Conservation (phyloP, 1,140 invertebrate species). For the Globodera rostochiensis region DNA sequence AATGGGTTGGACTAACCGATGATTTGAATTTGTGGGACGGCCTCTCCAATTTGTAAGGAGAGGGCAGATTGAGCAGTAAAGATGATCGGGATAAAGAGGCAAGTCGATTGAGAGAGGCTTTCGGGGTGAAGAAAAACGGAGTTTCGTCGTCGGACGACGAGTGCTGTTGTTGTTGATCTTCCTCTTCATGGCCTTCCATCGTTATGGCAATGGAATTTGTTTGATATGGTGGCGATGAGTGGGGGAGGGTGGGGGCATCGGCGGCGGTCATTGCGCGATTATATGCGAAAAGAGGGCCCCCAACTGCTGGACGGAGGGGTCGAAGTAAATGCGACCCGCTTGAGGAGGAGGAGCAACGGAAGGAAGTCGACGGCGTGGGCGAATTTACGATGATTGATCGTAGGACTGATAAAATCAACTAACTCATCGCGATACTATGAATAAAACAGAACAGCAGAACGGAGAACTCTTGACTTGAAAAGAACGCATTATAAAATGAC, state of each 20-base stretch:
- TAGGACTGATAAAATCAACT: no score
- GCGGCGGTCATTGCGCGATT: not conserved
- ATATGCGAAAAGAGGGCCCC: not conserved
- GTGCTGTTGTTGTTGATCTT: not conserved
- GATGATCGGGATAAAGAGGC: not conserved
- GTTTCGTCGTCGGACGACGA: not conserved
- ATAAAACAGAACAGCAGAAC: no score
- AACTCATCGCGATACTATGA: no score
- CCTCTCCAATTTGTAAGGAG: not conserved
- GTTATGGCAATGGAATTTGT: not conserved
- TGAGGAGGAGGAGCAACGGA: not conserved
- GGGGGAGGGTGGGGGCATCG: no score
- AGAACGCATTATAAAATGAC: no score
- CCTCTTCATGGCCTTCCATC: not conserved
- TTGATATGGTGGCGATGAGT: not conserved
- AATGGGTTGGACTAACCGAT: not conserved
- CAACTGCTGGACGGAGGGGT: not conserved
- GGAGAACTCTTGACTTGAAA: no score
- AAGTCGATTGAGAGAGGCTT: not conserved
- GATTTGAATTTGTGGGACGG: not conserved
- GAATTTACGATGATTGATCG: no score
- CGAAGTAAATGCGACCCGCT: not conserved
- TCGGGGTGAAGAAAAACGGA: not conserved
- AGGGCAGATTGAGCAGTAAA: not conserved
- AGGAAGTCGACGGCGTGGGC: not conserved